Percentiles rank a stretch among this genome's conserved stretches.
Evolutionary conservation across 2,888 invertebrate genomes (phyloP).

Genomic region (Cerceris rybyensis): DNA sequence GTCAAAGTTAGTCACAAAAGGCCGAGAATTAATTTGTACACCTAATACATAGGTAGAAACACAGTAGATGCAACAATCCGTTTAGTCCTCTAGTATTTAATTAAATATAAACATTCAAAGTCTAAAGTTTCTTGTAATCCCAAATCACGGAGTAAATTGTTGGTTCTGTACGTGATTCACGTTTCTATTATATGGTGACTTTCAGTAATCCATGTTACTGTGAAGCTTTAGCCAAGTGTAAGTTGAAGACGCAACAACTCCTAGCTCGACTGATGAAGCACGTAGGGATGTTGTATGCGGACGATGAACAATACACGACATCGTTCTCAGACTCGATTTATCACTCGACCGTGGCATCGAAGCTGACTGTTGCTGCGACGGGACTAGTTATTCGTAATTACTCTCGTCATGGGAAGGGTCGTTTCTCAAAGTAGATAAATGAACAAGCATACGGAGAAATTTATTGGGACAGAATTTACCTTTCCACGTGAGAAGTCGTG

Average conservation of each 20-base stretch:
- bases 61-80: too few relatives aligned
- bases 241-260: conserved; percentile 13
- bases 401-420: conserved; percentile 57
- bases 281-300: conserved; percentile 27
- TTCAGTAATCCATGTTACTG: conserved; percentile 6
- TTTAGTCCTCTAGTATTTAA: too few relatives aligned
- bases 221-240: conserved; percentile 20
- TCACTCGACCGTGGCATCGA: conserved; percentile 62
- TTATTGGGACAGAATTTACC: conserved; percentile 45
- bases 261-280: conserved; percentile 41
- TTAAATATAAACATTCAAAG: too few relatives aligned
- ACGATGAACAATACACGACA: conserved; percentile 21
- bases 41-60: too few relatives aligned
- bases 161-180: too few relatives aligned
- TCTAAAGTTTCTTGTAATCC: too few relatives aligned
- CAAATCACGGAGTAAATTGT: too few relatives aligned
- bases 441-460: conserved; percentile 50
- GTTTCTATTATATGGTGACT: too few relatives aligned
- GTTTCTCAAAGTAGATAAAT: conserved; percentile 66
- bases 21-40: too few relatives aligned
- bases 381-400: conserved; percentile 73
- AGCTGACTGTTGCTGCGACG: conserved; percentile 50
- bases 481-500: conserved; percentile 1
- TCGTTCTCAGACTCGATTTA: conserved; percentile 64
- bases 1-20: too few relatives aligned